Base-by-base conservation (phyloP, 2,113 vertebrate species). In the Suncus etruscus region DNA sequence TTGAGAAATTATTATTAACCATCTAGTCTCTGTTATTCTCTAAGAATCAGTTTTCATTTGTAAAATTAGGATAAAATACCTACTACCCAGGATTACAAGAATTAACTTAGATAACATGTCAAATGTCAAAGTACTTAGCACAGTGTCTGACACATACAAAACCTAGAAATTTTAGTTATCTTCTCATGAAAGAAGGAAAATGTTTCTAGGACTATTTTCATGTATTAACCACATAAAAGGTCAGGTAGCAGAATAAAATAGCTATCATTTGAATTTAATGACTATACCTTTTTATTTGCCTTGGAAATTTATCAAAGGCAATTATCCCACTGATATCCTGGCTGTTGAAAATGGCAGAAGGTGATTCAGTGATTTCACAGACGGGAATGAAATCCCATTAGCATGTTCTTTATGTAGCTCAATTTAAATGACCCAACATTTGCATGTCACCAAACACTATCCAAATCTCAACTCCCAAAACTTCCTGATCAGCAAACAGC, bases 1-100 rank as follows among this genome's bases (percentile, higher is more conserved):
- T 85, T 54, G n/a, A 66, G 54, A 94, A 95, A 91, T 81, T 20
- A 74, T 77, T 25, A 70, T 31, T 70, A 74, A n/a, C 27, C 15
- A 90, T 92, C 50, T 73, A 20, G 76, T 70, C 83, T 91, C 89
- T 87, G 31, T 58, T n/a, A 22, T 91, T 89, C n/a, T 82, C 39
- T 18, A 25, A 89, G 81, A n/a, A 1, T 78, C 32, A 31, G 48
- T 86, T 91, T 78, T 58, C 22, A 61, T 18, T 70, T 84, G 47
- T 79, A 80, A 74, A 82, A 93, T 79, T 69, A 73, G 48, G 83
- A 65, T 69, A 70, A 77, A 83, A 83, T 27, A 81, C 7, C 29
- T 83, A 54, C 4, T 63, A 22, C 80, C 32, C 14, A 81, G 54
- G 29, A n/a, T 50, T 77, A 81, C 1, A 16, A 84, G 32, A 68